A percentile compares a stretch with the other conserved stretches of the same genome.
phyloP scores from a whole-genome alignment of 2,113 vertebrate species.

The Pteruthius melanotis region DNA sequence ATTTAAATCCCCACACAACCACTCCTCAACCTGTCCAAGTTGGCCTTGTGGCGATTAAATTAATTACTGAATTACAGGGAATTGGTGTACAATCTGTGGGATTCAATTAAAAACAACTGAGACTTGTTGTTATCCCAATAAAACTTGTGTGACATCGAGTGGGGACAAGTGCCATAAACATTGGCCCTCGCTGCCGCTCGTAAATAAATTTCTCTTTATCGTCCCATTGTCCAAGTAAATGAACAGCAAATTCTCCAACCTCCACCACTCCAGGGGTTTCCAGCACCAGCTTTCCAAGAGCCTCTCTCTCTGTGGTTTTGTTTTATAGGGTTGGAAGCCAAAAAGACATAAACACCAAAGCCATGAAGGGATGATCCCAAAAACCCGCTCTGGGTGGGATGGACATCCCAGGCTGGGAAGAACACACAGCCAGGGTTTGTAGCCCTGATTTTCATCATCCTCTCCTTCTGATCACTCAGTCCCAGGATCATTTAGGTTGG shows the following conservation, averaged over 20 bases:
- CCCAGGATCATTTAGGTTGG: background rate
- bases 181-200: accelerated
- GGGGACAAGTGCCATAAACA: background rate
- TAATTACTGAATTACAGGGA: background rate
- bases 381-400: background rate
- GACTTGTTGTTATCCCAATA: background rate
- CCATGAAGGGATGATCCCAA: background rate
- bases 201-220: background rate
- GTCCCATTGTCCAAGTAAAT: background rate
- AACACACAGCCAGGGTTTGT: background rate
- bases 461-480: background rate
- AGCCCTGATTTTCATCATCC: background rate
- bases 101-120: background rate
- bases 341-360: background rate
- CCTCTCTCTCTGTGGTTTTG: background rate
- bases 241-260: background rate
- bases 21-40: background rate
- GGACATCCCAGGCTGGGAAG: background rate
- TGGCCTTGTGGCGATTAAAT: background rate
- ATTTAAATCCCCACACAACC: background rate
- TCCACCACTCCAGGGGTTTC: background rate
- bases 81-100: background rate
- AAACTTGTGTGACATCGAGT: background rate
- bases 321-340: background rate
- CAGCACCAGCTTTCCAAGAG: background rate